phyloP scores from a whole-genome alignment of 92 coral and sea anemone species.

The Ricordea florida region DNA sequence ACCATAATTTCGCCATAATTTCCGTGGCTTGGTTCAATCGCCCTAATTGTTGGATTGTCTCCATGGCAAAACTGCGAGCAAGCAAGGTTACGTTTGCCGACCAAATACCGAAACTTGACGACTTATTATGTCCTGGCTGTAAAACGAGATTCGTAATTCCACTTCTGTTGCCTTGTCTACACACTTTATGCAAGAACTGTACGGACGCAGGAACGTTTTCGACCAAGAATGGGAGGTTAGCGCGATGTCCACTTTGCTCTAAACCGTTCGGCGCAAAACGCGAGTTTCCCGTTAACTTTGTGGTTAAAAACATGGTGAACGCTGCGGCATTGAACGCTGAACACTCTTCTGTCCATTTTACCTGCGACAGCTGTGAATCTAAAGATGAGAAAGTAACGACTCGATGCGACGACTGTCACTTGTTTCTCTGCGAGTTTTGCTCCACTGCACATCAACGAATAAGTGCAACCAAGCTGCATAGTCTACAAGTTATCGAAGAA shows the following conservation, averaged over 20 bases:
- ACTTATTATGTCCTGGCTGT: slow-evolving; percentile 69
- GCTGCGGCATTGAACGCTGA: slow-evolving; percentile 49
- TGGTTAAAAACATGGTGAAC: slow-evolving; percentile 64
- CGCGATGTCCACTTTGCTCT: slow-evolving; percentile 63
- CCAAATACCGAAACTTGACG: slow-evolving; percentile 3
- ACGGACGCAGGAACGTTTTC: slow-evolving; percentile 42
- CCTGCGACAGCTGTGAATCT: slow-evolving; percentile 76
- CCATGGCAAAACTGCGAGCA: slow-evolving; percentile 62
- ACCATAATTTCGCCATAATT: too few relatives aligned
- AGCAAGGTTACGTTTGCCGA: slow-evolving; percentile 71
- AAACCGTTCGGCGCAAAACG: slow-evolving; percentile 38
- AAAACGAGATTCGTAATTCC: slow-evolving; percentile 66
- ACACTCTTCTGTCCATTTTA: slow-evolving; percentile 9
- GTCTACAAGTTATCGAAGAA: slow-evolving; percentile 55
- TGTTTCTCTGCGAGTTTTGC: slow-evolving; percentile 73
- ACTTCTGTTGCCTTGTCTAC: slow-evolving; percentile 69
- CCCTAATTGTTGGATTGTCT: too few relatives aligned
- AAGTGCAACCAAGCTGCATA: slow-evolving; percentile 70
- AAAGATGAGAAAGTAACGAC: slow-evolving; percentile 54
- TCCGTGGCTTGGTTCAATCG: too few relatives aligned
- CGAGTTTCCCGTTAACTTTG: slow-evolving; percentile 73
- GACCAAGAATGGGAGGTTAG: slow-evolving; percentile 52
- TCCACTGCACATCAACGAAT: slow-evolving; percentile 79
- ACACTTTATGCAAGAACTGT: slow-evolving; percentile 69
- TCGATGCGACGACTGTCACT: slow-evolving; percentile 65